Percentiles rank a stretch among this genome's conserved stretches.
phyloP scores from a whole-genome alignment of 1,140 invertebrate genomes.

The Formica selysi region DNA sequence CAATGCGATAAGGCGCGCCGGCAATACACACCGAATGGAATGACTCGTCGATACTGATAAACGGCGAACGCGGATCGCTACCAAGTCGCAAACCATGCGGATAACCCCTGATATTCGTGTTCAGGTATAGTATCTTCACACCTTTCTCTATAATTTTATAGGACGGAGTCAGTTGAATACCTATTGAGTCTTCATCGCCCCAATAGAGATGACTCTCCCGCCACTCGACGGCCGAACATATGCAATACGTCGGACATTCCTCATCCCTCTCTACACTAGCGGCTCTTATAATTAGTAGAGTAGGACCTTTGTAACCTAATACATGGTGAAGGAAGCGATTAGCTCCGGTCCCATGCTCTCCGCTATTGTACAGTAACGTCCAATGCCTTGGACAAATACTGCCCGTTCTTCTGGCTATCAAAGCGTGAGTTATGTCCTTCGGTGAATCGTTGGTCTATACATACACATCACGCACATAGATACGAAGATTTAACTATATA shows the following conservation, averaged over 20 bases:
- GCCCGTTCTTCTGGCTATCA: constrained; percentile 82
- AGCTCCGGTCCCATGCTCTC: constrained; percentile 93
- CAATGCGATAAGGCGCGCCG: constrained; percentile 87
- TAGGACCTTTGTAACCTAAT: constrained; percentile 93
- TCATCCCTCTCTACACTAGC: constrained; percentile 82
- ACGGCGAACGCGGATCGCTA: constrained; percentile 91
- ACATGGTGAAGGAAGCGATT: constrained; percentile 96
- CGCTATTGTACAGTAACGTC: constrained; percentile 93
- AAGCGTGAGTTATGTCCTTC: constrained; percentile 80
- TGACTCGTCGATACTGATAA: constrained; percentile 88
- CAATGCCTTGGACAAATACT: constrained; percentile 91
- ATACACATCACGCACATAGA: constrained; percentile 36
- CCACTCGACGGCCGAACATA: constrained; percentile 94
- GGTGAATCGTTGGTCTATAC: constrained; percentile 79
- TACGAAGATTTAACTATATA: not conserved
- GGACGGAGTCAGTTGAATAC: constrained; percentile 93
- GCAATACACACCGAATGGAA: constrained; percentile 82
- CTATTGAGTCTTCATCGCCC: constrained; percentile 92
- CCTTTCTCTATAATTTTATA: constrained; percentile 90
- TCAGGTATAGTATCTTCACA: constrained; percentile 93
- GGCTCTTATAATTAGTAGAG: constrained; percentile 91
- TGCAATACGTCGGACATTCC: constrained; percentile 91
- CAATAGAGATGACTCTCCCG: constrained; percentile 94
- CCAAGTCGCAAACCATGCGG: constrained; percentile 94
- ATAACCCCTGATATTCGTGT: constrained; percentile 93